Evolutionary conservation across 1,140 invertebrate genomes (phyloP).

Genomic region (Laupala kohalensis): DNA sequence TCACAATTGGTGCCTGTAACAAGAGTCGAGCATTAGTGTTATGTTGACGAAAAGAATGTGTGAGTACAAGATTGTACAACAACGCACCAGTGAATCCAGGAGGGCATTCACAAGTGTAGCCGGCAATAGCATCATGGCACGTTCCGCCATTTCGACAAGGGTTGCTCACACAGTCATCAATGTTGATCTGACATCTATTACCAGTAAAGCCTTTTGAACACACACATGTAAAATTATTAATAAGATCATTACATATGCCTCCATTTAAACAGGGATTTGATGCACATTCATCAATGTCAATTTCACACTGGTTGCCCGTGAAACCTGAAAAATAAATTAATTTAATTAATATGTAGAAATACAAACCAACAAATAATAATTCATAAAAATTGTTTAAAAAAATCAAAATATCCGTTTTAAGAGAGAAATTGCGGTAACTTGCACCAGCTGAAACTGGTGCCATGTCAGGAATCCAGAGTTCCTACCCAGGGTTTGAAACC

Average conservation of each 20-base stretch:
- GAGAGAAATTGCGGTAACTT: too few relatives aligned
- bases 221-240: slow-evolving; percentile 74
- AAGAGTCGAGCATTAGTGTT: slow-evolving; percentile 2
- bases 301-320: slow-evolving; percentile 80
- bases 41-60: not conserved
- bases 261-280: slow-evolving; percentile 77
- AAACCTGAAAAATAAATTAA: slow-evolving; percentile 54
- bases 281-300: slow-evolving; percentile 82
- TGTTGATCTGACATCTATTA: slow-evolving; percentile 73
- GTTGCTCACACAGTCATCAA: slow-evolving; percentile 75
- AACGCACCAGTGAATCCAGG: slow-evolving; percentile 69
- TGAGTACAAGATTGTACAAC: too few relatives aligned
- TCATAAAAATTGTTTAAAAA: too few relatives aligned
- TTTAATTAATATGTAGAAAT: too few relatives aligned
- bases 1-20: slow-evolving; percentile 61
- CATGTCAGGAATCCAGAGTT: not conserved
- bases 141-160: slow-evolving; percentile 76
- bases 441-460: not conserved
- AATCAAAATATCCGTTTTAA: too few relatives aligned
- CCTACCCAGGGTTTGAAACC: too few relatives aligned
- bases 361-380: too few relatives aligned
- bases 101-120: slow-evolving; percentile 71
- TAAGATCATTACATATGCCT: slow-evolving; percentile 70
- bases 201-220: slow-evolving; percentile 78
- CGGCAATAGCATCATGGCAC: slow-evolving; percentile 74